A percentile compares a stretch with the other conserved stretches of the same genome.
Evolutionary conservation across 1,140 invertebrate genomes (phyloP).

Genomic region (Teleogryllus occipitalis): DNA sequence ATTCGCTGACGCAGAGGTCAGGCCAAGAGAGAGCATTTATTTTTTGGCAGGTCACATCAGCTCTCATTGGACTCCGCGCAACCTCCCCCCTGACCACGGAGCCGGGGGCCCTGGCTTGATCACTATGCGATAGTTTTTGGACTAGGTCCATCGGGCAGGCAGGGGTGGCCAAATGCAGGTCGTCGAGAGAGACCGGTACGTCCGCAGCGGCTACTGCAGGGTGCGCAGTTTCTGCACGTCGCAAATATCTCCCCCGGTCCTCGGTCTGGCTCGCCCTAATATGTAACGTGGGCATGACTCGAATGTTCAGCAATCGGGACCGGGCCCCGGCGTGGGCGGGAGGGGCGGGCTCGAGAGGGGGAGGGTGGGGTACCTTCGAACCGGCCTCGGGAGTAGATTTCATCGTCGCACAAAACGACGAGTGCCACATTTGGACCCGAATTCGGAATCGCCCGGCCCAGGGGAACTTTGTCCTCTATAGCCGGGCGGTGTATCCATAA

Average conservation of each 20-base stretch:
- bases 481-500: not conserved
- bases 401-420: not conserved
- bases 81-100: not conserved
- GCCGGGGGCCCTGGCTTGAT: not conserved
- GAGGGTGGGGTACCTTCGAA: not conserved
- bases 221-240: not conserved
- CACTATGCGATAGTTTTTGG: conserved; percentile 1
- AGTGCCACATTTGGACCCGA: conserved; percentile 3
- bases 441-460: not conserved
- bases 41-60: not conserved
- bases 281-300: not conserved
- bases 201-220: not conserved
- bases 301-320: not conserved
- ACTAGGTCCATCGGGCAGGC: not conserved
- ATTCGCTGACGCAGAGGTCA: not conserved
- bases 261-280: not conserved
- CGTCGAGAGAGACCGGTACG: not conserved
- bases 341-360: too few species aligned
- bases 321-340: too few species aligned
- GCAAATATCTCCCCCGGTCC: not conserved
- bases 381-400: not conserved
- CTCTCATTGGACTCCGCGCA: not conserved
- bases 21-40: not conserved
- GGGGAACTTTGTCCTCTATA: not conserved
- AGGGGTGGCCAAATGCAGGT: not conserved